Evolutionary conservation across 1,140 invertebrate species (phyloP), one percentile per base, ranked within the genome.

Genomic region (Drosophila albomicans): DNA sequence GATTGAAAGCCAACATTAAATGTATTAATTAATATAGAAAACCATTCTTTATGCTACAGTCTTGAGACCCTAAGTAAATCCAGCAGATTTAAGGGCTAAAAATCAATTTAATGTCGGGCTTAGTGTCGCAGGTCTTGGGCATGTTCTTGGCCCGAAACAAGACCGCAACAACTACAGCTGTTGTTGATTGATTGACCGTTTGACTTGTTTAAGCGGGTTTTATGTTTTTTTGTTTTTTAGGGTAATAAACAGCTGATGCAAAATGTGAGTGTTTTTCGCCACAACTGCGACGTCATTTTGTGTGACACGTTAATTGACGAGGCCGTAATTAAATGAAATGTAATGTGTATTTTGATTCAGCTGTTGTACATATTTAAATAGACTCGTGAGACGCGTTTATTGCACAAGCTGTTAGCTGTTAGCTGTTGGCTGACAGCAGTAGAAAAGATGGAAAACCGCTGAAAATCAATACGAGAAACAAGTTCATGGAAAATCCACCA

Each of bases 381-480:
- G n/a, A 10, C 15, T 45, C 28, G 28, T n/a, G 38, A 41, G 38
- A 41, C 38, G 8, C 38, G 38, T 41, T 41, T 41, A 41, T 43
- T 43, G 41, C 41, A 43, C 41, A 43, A n/a, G 11, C 35, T 25
- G 20, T 25, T 6, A n/a, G 11, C 32, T 20, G 16, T 20, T 5
- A 38, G 35, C 35, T 7, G 35, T 38, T 38, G 35, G 6, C 35
- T 10, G 10, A 10, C 41, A 13, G 25, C 8, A 38, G 54, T 11
- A 41, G 15, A 8, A 43, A 38, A 62, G 54, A 54, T 69, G 71
- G 65, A 48, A 25, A 74, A 41, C 41, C 30, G 52, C 46, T 82
- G 59, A 87, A 87, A 88, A 87, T 88, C 84, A 87, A 87, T 88
- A 79, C 51, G 52, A 77, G 75, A 86, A 62, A 77, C 80, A 87